Evolutionary conservation across 2,888 invertebrate genomes (phyloP).

Genomic region (Thereva unica): DNA sequence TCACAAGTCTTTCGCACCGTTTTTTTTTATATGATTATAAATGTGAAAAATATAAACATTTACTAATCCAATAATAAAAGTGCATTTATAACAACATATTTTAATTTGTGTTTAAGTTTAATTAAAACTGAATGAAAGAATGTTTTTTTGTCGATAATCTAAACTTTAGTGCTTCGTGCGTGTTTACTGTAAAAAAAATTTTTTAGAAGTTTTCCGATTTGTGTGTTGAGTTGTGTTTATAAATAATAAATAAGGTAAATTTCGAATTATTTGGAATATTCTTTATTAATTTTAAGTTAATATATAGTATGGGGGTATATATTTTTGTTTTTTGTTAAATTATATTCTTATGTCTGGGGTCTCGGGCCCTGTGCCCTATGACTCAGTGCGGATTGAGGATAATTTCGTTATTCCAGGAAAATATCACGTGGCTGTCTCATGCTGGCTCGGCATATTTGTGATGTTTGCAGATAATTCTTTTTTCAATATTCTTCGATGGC

Average conservation of each 20-base stretch:
- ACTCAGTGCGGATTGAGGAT: constrained; percentile 9
- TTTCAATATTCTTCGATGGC: constrained; percentile 25
- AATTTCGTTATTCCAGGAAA: constrained; percentile 33
- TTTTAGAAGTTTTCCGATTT: constrained; percentile 11
- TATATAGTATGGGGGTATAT: constrained; percentile 6
- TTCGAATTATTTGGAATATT: too few relatives aligned
- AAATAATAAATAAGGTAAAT: constrained; percentile 21
- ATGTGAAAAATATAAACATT: not conserved
- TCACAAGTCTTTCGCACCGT: constrained; percentile 11
- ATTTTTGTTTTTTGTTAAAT: not conserved
- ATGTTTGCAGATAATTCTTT: not conserved
- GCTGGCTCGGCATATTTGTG: constrained; percentile 25
- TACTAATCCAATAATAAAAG: not conserved
- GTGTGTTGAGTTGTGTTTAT: constrained; percentile 19
- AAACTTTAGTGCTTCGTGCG: not conserved
- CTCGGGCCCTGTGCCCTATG: constrained; percentile 2
- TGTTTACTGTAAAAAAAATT: constrained; percentile 25
- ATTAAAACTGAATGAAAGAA: constrained; percentile 6
- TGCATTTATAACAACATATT: not conserved
- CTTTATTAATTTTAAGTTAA: not conserved
- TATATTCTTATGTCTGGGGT: constrained; percentile 7
- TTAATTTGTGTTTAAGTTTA: constrained; percentile 20
- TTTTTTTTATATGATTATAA: constrained; percentile 12
- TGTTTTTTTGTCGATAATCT: constrained; percentile 18
- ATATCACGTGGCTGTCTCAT: constrained; percentile 38